A percentile compares a stretch with the other conserved stretches of the same genome.
These are phyloP conservation scores for Coregonus clupeaformis DNA, from an alignment of 2,113 vertebrate species.

Conservation along the genomic window DNA sequence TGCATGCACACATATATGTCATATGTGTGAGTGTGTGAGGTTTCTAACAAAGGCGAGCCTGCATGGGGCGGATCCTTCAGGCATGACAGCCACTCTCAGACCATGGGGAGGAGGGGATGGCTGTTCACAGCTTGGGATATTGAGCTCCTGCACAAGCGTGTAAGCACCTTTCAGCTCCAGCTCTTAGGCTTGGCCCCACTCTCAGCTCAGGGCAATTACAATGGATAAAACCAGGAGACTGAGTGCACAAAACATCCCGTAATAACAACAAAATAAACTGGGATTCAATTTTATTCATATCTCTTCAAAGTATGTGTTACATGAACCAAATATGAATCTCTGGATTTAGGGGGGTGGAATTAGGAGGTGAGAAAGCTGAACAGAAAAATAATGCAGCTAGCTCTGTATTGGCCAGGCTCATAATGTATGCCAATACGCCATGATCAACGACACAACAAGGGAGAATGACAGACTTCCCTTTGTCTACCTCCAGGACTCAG, in stretches of 20 bases:
- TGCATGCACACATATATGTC: background rate
- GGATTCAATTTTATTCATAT: background rate
- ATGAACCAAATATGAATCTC: background rate
- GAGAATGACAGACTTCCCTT: background rate
- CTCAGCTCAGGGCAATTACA: conserved; percentile 66
- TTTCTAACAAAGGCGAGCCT: conserved; percentile 48
- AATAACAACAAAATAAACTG: conserved; percentile 26
- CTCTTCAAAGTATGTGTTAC: background rate
- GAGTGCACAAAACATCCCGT: conserved; percentile 37
- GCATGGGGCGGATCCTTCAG: conserved; percentile 43
- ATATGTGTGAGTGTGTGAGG: conserved; percentile 5
- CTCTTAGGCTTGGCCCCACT: conserved; percentile 59
- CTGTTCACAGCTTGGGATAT: conserved; percentile 64
- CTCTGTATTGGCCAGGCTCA: background rate
- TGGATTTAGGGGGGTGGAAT: background rate
- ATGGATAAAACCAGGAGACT: conserved; percentile 46
- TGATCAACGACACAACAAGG: background rate
- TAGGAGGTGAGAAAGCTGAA: background rate
- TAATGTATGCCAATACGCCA: background rate
- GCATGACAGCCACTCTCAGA: conserved; percentile 60
- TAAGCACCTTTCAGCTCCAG: conserved; percentile 45
- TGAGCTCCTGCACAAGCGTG: conserved; percentile 47
- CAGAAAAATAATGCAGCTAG: background rate
- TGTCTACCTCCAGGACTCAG: background rate
- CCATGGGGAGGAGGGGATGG: conserved; percentile 41